Evolutionary conservation across 2,797 vertebrate species (phyloP).

Genomic region (Poeciliopsis paucimaculata): DNA sequence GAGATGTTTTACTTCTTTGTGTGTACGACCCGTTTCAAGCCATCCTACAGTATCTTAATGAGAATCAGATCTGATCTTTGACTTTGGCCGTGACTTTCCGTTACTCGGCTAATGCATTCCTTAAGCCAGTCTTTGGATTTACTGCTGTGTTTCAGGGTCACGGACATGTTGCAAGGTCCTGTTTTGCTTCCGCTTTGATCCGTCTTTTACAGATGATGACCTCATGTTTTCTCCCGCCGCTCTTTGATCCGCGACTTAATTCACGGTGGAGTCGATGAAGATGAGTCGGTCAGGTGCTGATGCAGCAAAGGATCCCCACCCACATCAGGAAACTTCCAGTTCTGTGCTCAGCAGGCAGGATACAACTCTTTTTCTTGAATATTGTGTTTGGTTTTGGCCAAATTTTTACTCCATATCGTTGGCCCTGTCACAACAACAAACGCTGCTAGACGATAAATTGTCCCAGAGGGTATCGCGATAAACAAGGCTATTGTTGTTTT

Average conservation of each 20-base stretch:
- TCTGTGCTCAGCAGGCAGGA: neutral
- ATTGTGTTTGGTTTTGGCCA: neutral
- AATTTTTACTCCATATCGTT: neutral
- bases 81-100: neutral
- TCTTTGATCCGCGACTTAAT: neutral
- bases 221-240: neutral
- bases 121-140: neutral
- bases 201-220: neutral
- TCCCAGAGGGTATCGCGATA: too few relatives aligned
- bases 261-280: neutral
- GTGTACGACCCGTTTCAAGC: neutral
- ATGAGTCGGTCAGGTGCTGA: neutral
- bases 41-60: neutral
- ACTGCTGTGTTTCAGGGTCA: neutral
- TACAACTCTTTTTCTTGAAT: neutral
- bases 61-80: neutral
- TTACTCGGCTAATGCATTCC: neutral
- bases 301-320: neutral
- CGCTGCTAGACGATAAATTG: too few relatives aligned
- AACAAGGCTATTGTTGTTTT: too few relatives aligned
- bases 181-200: neutral
- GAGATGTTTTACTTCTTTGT: neutral
- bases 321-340: neutral
- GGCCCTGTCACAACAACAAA: too few relatives aligned
- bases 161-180: neutral